A percentile compares a stretch with the other conserved stretches of the same genome.
Evolutionary conservation across 1,140 invertebrate genomes (phyloP).

Genomic region (Daktulosphaira vitifoliae): DNA sequence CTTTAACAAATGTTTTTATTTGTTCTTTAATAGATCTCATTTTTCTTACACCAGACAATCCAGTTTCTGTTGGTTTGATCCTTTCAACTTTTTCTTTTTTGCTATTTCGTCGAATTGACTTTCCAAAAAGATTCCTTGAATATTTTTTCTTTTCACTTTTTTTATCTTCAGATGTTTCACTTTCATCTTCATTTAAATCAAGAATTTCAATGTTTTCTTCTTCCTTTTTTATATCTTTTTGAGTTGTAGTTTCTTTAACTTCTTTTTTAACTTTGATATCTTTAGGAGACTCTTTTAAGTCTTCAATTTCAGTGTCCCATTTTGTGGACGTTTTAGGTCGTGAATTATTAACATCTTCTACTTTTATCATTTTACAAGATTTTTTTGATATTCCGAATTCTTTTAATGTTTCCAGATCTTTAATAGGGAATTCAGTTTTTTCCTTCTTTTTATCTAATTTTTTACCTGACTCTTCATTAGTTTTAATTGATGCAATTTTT

Average conservation of each 20-base stretch:
- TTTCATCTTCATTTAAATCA: background rate
- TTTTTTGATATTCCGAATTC: too few species aligned
- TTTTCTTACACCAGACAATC: background rate
- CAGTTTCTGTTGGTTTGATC: background rate
- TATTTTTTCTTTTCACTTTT: constrained; percentile 15
- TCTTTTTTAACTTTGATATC: constrained; percentile 18
- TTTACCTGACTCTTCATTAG: too few species aligned
- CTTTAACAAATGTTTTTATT: constrained; percentile 3
- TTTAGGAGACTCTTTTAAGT: constrained; percentile 3
- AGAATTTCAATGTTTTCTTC: background rate
- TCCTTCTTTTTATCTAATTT: background rate
- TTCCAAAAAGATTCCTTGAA: constrained; percentile 19
- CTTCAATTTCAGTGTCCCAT: background rate
- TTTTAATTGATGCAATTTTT: too few species aligned
- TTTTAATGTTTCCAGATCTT: too few species aligned
- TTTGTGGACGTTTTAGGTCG: background rate
- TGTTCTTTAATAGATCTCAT: background rate
- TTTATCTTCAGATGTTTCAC: background rate
- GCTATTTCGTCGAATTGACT: background rate
- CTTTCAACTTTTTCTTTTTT: constrained; percentile 11
- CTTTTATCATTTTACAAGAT: background rate
- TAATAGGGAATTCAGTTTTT: too few species aligned
- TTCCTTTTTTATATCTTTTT: background rate
- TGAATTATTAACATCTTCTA: background rate
- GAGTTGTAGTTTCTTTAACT: constrained; percentile 4